These are phyloP conservation scores for Cassiopea xamachana DNA, from an alignment of 30 jellyfish, hydroid and myxozoan genomes.

Conservation along the genomic window DNA sequence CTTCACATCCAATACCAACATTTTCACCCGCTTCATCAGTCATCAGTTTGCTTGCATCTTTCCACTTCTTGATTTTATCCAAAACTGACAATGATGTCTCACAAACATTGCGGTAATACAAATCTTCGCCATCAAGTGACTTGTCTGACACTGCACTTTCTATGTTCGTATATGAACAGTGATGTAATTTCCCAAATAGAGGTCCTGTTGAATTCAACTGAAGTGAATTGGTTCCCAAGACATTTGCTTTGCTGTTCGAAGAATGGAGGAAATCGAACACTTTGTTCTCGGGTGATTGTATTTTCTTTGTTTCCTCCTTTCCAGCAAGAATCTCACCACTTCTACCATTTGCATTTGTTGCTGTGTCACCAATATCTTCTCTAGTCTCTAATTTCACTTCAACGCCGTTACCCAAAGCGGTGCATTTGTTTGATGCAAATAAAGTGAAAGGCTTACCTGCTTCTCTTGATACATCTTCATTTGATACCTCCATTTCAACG, in stretches of 20 bases:
- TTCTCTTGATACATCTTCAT: neutral
- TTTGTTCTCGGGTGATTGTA: neutral
- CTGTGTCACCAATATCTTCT: neutral
- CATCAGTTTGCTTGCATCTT: conserved; percentile 41
- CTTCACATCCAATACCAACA: neutral
- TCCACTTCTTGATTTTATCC: conserved; percentile 33
- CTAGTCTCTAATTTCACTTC: too few species aligned
- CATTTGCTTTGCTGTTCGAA: neutral
- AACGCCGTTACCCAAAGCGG: neutral
- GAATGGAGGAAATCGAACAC: neutral
- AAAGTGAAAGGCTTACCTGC: neutral
- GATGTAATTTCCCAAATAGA: neutral
- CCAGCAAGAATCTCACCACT: too few species aligned
- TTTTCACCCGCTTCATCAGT: neutral
- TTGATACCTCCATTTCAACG: neutral
- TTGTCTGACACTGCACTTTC: neutral
- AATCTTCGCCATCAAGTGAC: neutral
- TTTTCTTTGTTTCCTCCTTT: neutral
- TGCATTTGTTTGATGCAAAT: neutral
- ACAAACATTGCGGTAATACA: conserved; percentile 37
- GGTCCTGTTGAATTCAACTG: neutral
- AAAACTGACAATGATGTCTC: conserved; percentile 12
- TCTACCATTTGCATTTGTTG: too few species aligned
- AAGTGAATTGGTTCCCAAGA: neutral
- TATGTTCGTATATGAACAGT: neutral